Evolutionary conservation across 2,113 vertebrate genomes (phyloP).

Genomic region (Ciconia maguari): DNA sequence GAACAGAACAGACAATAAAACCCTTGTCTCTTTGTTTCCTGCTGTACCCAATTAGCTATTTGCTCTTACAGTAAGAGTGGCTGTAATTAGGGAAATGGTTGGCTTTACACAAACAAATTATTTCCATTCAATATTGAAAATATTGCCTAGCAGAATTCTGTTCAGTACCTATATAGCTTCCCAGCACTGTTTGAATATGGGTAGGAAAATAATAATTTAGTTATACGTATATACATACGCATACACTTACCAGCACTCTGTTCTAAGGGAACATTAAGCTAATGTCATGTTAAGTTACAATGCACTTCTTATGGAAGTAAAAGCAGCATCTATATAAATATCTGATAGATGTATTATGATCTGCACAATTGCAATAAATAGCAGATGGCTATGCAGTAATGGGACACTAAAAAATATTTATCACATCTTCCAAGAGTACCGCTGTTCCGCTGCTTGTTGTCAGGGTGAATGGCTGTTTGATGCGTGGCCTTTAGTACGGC

Average conservation of each 20-base stretch:
- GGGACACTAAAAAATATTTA: conserved; percentile 50
- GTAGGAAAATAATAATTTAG: conserved; percentile 4
- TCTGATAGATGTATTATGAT: neutral
- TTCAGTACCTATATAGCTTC: neutral
- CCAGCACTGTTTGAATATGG: neutral
- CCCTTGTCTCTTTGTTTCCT: neutral
- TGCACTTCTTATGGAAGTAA: neutral
- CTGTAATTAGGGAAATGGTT: neutral
- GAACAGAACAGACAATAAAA: neutral
- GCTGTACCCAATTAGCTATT: conserved; percentile 13
- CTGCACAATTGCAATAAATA: conserved; percentile 33
- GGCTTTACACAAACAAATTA: conserved; percentile 1
- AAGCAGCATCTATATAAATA: conserved; percentile 31
- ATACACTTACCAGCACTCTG: neutral
- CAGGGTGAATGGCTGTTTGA: neutral
- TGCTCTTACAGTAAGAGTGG: conserved; percentile 8
- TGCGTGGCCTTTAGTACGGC: neutral
- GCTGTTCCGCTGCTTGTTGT: neutral
- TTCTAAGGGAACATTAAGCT: conserved; percentile 49
- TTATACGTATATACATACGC: neutral
- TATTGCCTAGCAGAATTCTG: neutral
- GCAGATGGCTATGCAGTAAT: conserved; percentile 25
- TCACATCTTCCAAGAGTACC: neutral
- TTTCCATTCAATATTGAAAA: neutral
- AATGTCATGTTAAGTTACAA: conserved; percentile 35